These are phyloP conservation scores for Teleogryllus occipitalis DNA, from an alignment of 1,140 invertebrate species.

Conservation along the genomic window DNA sequence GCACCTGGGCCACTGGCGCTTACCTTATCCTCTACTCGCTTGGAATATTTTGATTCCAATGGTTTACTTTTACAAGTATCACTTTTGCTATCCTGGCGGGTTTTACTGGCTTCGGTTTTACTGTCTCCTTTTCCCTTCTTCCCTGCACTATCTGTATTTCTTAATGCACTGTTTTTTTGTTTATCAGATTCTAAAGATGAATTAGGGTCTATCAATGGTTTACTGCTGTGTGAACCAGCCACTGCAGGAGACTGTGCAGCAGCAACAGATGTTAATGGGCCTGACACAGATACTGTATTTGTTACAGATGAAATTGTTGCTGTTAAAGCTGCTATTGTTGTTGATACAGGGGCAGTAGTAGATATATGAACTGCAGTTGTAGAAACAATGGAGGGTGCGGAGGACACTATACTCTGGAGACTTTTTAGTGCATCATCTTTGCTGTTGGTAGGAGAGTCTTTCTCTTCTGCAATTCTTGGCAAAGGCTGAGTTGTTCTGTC, in stretches of 20 bases:
- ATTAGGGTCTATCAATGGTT: not conserved
- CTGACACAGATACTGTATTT: no score
- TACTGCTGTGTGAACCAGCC: no score
- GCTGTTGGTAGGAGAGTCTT: conserved; percentile 65
- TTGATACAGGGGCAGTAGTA: no score
- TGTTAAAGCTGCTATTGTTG: no score
- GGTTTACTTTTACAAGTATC: not conserved
- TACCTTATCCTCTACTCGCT: not conserved
- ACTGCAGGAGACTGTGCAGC: no score
- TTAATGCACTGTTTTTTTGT: not conserved
- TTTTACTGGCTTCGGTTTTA: not conserved
- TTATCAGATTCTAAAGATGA: not conserved
- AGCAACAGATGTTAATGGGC: no score
- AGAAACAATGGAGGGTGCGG: no score
- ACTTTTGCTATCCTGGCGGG: not conserved
- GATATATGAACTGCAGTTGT: no score
- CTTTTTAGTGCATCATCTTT: conserved; percentile 28
- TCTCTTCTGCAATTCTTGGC: conserved; percentile 71
- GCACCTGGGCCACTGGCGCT: not conserved
- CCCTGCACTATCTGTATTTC: not conserved
- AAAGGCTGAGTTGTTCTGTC: conserved; percentile 32
- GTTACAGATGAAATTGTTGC: no score
- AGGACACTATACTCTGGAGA: no score
- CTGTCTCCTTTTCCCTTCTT: not conserved
- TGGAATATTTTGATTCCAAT: not conserved